Base-by-base conservation (phyloP, 1,140 invertebrate genomes). In the Neodiprion virginianus region DNA sequence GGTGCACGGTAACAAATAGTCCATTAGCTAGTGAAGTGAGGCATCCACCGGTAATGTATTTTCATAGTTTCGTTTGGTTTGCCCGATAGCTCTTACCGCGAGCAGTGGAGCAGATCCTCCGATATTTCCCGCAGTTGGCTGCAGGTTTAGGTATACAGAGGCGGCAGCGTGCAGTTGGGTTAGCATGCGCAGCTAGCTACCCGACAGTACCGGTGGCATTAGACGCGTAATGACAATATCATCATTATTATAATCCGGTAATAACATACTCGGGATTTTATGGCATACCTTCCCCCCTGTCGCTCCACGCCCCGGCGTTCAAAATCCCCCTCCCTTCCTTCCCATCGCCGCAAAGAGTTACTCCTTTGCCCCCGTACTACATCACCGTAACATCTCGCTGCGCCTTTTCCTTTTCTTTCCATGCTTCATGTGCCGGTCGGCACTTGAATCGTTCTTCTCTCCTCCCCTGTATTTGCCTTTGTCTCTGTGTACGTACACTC, bases 241-340 rank as follows among this genome's bases (percentile, higher is more conserved):
- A 80, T 80, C 80, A 80, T 82, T 83, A 82, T 81, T 82, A 82
- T 81, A 81, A 83, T 81, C 78, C 76, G 80, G 79, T 81, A 83
- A 83, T 82, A 79, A 83, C 76, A 83, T 72, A 77, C 73, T 77
- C 75, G 73, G 67, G 72, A 74, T 76, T 78, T 74, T 76, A 74
- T 74, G 49, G 75, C 75, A 14, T 69, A 69, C 3, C 23, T 21
- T 21, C 40, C 12, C 40, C 67, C 23, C 67, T 69, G 11, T 69
- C 23, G 17, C 40, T 65, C 61, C 12, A 21, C 61, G 12, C 61
- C 17, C 61, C 17, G 17, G 12, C 61, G 61, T 65, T 65, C 17
- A 65, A 14, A 14, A 65, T 65, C 61, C 17, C 61, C 12, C 61
- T 7, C 61, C 17, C 17, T 61, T 7, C 12, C 17, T 17, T 14